Evolutionary conservation across 2,888 invertebrate species (phyloP), one percentile per base, ranked within the genome.

Genomic region (Therioaphis trifolii): DNA sequence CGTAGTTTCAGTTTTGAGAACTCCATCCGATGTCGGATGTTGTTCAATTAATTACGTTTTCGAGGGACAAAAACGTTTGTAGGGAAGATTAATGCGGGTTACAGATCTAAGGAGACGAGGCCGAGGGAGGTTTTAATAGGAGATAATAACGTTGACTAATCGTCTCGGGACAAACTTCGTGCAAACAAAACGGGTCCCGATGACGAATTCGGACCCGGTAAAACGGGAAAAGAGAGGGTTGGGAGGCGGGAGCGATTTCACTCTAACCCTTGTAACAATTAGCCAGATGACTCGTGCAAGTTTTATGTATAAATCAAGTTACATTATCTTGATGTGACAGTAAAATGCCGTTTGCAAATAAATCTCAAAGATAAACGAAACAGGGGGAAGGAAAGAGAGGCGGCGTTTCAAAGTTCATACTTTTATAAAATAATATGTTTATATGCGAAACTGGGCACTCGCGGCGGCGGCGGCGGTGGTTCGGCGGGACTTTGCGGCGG

Each of bases 131-230:
- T 61, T 71, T 69, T 82, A 74, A 82, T 82, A 82, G 82, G 49
- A 63, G 72, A 82, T 74, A 74, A 82, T 82, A 82, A 82, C 82
- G 72, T 82, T 82, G 82, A 82, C 82, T 82, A 82, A 82, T 82
- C 58, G 82, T 72, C 61, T 72, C 61, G 21, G 43, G 29, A 63
- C 72, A 46, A 80, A 80, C 80, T 80, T 46, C 18, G 61, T 40
- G 35, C 82, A 74, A 74, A 82, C 82, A 63, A 82, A 82, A 74
- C 72, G 80, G 46, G 43, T 35, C 29, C 52, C 58, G 49, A 49
- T 72, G 72, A 82, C 72, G 82, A 82, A 72, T 82, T 74, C 49
- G 63, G 49, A 49, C 72, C 80, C 61, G 72, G 72, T 68, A 71
- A 71, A 55, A 21, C 9, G 7, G 24, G 35, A 29, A 9, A 46